A percentile compares a stretch with the other conserved stretches of the same genome.
phyloP scores from a whole-genome alignment of 2,888 invertebrate genomes.

The Polydrusus cervinus region DNA sequence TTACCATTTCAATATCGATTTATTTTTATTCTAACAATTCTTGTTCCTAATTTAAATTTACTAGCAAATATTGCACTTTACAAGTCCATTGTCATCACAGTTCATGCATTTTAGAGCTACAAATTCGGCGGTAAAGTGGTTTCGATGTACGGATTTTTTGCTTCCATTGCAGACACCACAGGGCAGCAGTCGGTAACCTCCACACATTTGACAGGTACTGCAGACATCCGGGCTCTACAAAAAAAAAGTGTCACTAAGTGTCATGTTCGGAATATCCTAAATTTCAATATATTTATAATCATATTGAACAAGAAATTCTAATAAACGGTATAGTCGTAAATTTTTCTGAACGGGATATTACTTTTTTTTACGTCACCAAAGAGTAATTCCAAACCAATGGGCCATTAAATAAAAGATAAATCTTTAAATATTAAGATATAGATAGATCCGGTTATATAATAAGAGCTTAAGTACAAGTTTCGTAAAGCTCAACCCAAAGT shows the following conservation, averaged over 20 bases:
- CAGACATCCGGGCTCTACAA: conserved; percentile 87
- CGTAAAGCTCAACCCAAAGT: too few species aligned
- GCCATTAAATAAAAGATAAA: too few species aligned
- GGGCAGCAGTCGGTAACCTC: conserved; percentile 92
- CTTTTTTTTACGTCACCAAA: too few species aligned
- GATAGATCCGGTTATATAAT: too few species aligned
- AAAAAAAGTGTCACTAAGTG: conserved; percentile 58
- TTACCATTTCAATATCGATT: conserved; percentile 7
- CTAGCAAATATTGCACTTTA: conserved; percentile 68
- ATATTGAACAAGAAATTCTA: too few species aligned
- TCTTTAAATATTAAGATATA: too few species aligned
- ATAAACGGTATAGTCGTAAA: too few species aligned
- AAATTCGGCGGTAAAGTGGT: conserved; percentile 95
- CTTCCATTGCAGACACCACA: conserved; percentile 96
- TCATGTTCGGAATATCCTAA: background rate
- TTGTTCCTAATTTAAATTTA: background rate
- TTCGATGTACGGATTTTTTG: conserved; percentile 95
- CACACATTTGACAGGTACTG: conserved; percentile 90
- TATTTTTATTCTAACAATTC: background rate
- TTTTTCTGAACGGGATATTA: too few species aligned
- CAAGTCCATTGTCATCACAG: conserved; percentile 95
- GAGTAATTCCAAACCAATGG: too few species aligned
- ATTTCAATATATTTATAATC: too few species aligned
- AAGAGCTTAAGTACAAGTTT: too few species aligned
- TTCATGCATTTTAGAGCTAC: conserved; percentile 95